Base-by-base conservation (phyloP, 2,113 vertebrate species). In the Eptesicus fuscus region DNA sequence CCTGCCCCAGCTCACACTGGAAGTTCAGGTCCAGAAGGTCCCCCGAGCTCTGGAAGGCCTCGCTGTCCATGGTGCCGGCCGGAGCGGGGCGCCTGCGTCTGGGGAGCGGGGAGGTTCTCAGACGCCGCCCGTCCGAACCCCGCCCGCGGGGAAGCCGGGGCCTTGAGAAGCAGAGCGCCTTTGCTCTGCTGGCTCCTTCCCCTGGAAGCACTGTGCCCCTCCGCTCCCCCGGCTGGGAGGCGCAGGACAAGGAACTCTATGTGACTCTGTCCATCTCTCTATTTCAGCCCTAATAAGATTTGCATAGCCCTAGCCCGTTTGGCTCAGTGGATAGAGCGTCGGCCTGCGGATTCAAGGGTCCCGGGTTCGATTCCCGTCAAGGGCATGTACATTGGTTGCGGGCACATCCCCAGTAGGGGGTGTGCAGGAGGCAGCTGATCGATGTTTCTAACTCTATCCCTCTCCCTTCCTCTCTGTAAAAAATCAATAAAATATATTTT, bases 11-110 rank as follows among this genome's bases (percentile, higher is more conserved):
- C 98, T 98, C 95, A 98, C 98, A 98, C 71, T 98, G 97, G 92
- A 98, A 98, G 77, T 94, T 97, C 92, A 98, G 84, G 25, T 98
- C 97, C 94, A 98, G 93, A n/a, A 98, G 78, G 49, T 97, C 96
- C 88, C 88, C 70, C 0, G 97, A 30, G 5, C 69, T 87, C 88
- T 95, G 91, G 67, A 97, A 93, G 0, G 96, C 95, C 91, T 98
- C 96, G 69, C 97, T 97, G 70, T 98, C 98, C 98, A 98, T 98
- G 96, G 96, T 87, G 95, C 96, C 93, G 7, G 83, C 95, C 12
- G 20, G 35, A 56, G 69, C 37, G 10, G 88, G 77, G 92, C 56
- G 73, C 95, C 97, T 97, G 82, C 23, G 13, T 2, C 37, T 76
- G 51, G 23, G 40, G 65, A 30, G 25, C 13, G 6, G 1, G 17